Evolutionary conservation across 2,797 vertebrate species (phyloP), one percentile per base, ranked within the genome.

Genomic region (Austrolebias charrua): DNA sequence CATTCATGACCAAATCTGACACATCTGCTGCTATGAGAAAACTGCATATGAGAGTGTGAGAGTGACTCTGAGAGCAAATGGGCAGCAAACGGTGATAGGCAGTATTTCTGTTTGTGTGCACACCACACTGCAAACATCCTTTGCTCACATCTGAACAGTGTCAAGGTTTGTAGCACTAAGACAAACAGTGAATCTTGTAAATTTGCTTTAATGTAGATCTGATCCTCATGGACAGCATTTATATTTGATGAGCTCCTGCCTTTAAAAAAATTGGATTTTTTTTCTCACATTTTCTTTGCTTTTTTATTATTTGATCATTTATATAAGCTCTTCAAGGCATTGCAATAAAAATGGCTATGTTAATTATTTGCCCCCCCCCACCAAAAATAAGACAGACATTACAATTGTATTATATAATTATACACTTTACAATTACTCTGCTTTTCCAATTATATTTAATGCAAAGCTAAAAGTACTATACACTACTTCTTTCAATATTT

Each of bases 1-100:
- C 2, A 75, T 73, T 64, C 1, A 68, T 52, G 40, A 51, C 63
- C 18, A 56, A 40, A 8, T 55, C 33, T 7, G 59, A 63, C 24
- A 52, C 50, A 46, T 65, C n/a, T 61, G 28, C 1, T 53, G 18
- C 19, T 35, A n/a, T 48, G 13, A 19, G 6, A 43, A 57, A 66
- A 42, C 6, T 16, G 9, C 48, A 12, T 13, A 9, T 71, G 31
- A 65, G 35, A 24, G 31, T 46, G 53, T 58, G 31, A 49, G 29
- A 12, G n/a, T 55, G 33, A 63, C 20, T 42, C 12, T 16, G 9
- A 57, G 38, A 42, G 40, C 14, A 16, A 47, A n/a, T 55, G 9
- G 16, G 48, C 48, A 28, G n/a, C 6, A 42, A 52, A 60, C 4
- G 44, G 19, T 28, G 19, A 71, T 11, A 9, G 19, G 50, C 46